These are phyloP conservation scores for Piprites chloris DNA, from an alignment of 2,113 vertebrate species.

Conservation along the genomic window DNA sequence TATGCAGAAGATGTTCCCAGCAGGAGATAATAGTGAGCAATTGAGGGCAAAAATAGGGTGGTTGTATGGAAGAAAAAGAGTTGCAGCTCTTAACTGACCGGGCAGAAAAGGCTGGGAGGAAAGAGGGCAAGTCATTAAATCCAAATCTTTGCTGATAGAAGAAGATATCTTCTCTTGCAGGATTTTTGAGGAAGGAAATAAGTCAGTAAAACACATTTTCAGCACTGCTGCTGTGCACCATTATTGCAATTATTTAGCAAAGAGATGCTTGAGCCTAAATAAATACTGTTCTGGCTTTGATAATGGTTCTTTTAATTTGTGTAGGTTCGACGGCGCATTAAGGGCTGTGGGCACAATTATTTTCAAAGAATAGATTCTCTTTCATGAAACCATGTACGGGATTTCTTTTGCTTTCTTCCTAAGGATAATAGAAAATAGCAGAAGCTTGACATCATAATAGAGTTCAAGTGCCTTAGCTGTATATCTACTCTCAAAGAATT, in stretches of 20 bases:
- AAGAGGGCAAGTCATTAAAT: conserved; percentile 40
- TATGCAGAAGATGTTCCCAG: neutral
- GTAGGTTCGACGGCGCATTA: rapidly evolving
- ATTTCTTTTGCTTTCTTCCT: conserved; percentile 42
- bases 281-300: neutral
- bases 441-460: conserved; percentile 57
- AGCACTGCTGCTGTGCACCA: neutral
- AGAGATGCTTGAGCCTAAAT: conserved; percentile 1
- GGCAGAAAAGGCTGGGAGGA: neutral
- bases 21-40: neutral
- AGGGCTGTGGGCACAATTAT: neutral
- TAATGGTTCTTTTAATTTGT: conserved; percentile 39
- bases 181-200: neutral
- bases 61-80: neutral
- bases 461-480: conserved; percentile 56
- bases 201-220: conserved; percentile 19
- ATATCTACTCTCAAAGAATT: conserved; percentile 45
- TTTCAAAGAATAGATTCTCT: neutral
- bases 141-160: conserved; percentile 28
- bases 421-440: conserved; percentile 56
- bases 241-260: conserved; percentile 17
- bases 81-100: conserved; percentile 11
- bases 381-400: neutral
- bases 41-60: neutral
- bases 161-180: conserved; percentile 16